Base-by-base conservation (phyloP, 1,140 invertebrate species). In the Aleiodes sp. region DNA sequence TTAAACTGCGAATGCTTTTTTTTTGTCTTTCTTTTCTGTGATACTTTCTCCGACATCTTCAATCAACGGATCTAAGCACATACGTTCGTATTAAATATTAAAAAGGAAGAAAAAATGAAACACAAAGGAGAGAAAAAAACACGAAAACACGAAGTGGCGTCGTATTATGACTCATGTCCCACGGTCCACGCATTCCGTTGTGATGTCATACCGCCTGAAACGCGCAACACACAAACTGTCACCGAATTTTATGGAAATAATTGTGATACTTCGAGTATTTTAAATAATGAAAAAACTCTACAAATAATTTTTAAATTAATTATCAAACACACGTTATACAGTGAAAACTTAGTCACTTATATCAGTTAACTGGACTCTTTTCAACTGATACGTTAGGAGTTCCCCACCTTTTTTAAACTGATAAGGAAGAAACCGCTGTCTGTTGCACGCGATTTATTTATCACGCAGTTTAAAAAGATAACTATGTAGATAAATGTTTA, bases 141-240 rank as follows among this genome's bases (percentile, higher is more conserved):
- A 19, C 56, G 56, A 39, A 65, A 65, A 68, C n/a, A n/a, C 39
- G 33, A 62, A 28, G 28, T 35, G 4, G 19, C 62, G 67, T 52
- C 28, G 67, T 14, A 56, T n/a, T n/a, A n/a, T 74, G 73, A 76
- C 59, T 76, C 75, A 74, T 41, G 61, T 71, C 67, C 37, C 60
- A 65, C 69, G 62, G 35, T 68, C 57, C 68, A 74, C 70, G 64
- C 73, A 76, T 76, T 76, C 75, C 75, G 57, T 3, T 56, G 71
- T 74, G 75, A 76, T 74, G 73, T 74, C 73, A 76, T 67, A 52
- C 46, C 46, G 26, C 46, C 46, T 7, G 19, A 24, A 19, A 9
- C n/a, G 46, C 16, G n/a, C n/a, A n/a, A n/a, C n/a, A n/a, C n/a
- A n/a, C n/a, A n/a, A n/a, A n/a, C n/a, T n/a, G n/a, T n/a, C n/a